Evolutionary conservation across 2,797 vertebrate genomes (phyloP).

Genomic region (Lepus townsendii): DNA sequence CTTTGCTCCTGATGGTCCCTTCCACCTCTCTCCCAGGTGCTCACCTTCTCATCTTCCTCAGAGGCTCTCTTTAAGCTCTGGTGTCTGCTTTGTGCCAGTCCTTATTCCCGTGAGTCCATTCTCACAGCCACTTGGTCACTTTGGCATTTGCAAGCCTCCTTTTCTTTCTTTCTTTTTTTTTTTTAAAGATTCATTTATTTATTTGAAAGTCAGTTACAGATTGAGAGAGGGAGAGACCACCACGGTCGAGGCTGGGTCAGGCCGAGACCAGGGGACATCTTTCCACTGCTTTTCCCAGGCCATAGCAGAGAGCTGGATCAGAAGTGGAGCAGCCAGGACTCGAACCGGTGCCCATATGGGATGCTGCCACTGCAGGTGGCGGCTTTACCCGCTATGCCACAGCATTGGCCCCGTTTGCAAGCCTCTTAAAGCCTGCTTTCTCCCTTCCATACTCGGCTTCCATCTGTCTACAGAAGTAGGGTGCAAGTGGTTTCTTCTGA

Average conservation of each 20-base stretch:
- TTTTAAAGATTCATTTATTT: no score
- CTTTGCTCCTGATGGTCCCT: neutral
- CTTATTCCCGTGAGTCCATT: neutral
- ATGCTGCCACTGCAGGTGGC: no score
- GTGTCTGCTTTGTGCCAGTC: constrained; percentile 28
- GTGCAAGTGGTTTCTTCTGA: constrained; percentile 65
- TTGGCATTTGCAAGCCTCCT: neutral
- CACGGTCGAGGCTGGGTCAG: no score
- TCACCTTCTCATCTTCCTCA: neutral
- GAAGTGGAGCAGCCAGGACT: no score
- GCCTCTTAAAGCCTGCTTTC: constrained; percentile 39
- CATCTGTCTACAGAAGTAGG: constrained; percentile 31
- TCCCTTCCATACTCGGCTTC: neutral
- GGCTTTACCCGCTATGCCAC: no score
- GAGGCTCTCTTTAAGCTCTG: neutral
- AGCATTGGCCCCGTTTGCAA: neutral
- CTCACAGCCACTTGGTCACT: neutral
- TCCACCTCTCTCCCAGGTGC: neutral
- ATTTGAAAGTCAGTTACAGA: no score
- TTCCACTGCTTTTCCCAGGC: no score
- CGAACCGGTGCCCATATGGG: no score
- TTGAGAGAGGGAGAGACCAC: no score
- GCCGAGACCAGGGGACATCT: no score
- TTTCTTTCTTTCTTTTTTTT: no score
- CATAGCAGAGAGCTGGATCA: no score